Evolutionary conservation across 1,140 invertebrate species (phyloP).

Genomic region (Orchestia grillus): DNA sequence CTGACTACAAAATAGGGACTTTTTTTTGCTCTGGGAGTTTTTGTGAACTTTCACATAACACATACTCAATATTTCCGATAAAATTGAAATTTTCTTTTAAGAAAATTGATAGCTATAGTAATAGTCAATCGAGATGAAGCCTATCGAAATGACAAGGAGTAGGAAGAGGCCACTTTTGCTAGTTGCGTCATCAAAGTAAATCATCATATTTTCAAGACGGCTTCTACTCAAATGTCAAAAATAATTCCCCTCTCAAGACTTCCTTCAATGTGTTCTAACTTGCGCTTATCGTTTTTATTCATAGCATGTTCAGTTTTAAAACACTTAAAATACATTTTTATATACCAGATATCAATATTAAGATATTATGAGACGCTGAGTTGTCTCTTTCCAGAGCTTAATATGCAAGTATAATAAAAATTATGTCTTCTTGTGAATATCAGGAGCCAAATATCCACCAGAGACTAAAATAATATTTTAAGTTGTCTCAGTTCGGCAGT

Average conservation of each 20-base stretch:
- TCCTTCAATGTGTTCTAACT: too few relatives aligned
- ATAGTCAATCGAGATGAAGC: background rate
- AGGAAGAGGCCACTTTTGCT: background rate
- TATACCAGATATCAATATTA: too few relatives aligned
- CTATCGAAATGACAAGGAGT: background rate
- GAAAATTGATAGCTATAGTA: background rate
- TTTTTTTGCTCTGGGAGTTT: background rate
- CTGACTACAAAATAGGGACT: background rate
- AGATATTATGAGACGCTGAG: background rate
- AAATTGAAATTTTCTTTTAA: too few relatives aligned
- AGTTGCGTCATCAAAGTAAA: background rate
- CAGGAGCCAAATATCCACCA: background rate
- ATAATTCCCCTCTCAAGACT: too few relatives aligned
- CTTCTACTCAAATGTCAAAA: too few relatives aligned
- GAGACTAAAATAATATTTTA: background rate
- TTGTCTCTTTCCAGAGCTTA: background rate
- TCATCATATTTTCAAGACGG: background rate
- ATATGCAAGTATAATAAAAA: background rate
- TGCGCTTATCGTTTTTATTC: too few relatives aligned
- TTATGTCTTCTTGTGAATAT: background rate
- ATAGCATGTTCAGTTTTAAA: too few relatives aligned
- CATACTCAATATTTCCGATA: too few relatives aligned
- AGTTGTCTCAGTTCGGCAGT: background rate
- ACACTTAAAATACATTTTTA: background rate
- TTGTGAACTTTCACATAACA: background rate